phyloP scores from a whole-genome alignment of 2,888 invertebrate genomes.

The Marronus borbonicus region DNA sequence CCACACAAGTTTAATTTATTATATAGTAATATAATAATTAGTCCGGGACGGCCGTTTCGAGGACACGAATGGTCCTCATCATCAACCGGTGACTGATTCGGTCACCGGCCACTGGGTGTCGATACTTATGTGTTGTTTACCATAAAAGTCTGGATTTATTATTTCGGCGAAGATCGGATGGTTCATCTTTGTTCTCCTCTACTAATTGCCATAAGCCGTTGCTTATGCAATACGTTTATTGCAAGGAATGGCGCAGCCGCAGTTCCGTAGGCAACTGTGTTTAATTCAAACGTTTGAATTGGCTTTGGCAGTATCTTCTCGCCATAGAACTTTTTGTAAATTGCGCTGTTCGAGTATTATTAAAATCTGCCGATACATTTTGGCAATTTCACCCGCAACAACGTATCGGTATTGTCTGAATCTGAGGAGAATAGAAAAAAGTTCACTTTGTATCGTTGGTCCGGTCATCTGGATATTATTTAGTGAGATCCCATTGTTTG shows the following conservation, averaged over 20 bases:
- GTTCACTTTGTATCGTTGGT: constrained; percentile 58
- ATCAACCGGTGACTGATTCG: too few relatives aligned
- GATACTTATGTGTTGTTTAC: too few relatives aligned
- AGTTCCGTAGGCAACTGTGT: constrained; percentile 9
- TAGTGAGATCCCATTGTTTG: constrained; percentile 56
- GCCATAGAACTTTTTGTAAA: constrained; percentile 55
- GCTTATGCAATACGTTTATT: too few relatives aligned
- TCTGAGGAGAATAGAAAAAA: constrained; percentile 58
- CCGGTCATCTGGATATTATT: constrained; percentile 60
- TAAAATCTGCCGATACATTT: constrained; percentile 61
- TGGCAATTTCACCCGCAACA: constrained; percentile 59
- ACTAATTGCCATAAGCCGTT: constrained; percentile 51
- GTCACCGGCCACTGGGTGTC: too few relatives aligned
- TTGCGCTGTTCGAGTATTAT: constrained; percentile 56
- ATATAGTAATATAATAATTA: too few relatives aligned
- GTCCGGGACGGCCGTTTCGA: too few relatives aligned
- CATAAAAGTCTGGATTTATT: too few relatives aligned
- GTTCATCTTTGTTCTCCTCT: constrained; percentile 3
- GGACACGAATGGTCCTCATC: too few relatives aligned
- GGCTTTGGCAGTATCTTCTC: constrained; percentile 39
- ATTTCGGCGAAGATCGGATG: too few relatives aligned
- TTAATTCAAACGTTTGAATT: constrained; percentile 21
- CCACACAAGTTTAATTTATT: too few relatives aligned
- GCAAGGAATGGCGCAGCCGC: constrained; percentile 41
- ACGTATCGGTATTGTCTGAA: constrained; percentile 59